These are phyloP conservation scores for Chymomyza fuscimana DNA, from an alignment of 2,888 invertebrate genomes.

Conservation along the genomic window DNA sequence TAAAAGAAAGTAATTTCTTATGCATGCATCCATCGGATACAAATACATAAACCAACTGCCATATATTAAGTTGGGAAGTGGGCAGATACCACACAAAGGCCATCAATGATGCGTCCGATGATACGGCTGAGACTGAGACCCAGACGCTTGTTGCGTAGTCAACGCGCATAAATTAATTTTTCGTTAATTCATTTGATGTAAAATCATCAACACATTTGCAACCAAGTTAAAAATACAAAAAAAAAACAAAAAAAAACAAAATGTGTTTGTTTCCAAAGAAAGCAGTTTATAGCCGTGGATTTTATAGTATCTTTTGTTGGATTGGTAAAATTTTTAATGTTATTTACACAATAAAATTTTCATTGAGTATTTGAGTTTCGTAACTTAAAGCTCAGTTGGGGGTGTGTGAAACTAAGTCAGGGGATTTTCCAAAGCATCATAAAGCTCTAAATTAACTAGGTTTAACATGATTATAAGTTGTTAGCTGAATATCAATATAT, in stretches of 20 bases:
- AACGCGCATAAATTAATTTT: conserved; percentile 55
- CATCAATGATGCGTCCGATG: neutral
- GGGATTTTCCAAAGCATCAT: neutral
- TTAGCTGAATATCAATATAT: neutral
- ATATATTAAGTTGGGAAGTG: conserved; percentile 18
- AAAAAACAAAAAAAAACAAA: conserved; percentile 19
- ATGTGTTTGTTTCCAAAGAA: conserved; percentile 57
- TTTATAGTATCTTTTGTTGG: conserved; percentile 1
- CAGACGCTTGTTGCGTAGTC: conserved; percentile 31
- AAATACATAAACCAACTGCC: neutral
- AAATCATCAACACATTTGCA: conserved; percentile 37
- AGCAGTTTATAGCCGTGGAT: conserved; percentile 42
- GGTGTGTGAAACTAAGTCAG: neutral
- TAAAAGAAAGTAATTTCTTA: conserved; percentile 63
- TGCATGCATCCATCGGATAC: conserved; percentile 25
- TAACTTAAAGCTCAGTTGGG: neutral
- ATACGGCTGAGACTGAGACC: neutral
- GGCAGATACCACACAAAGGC: conserved; percentile 8
- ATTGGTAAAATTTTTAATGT: conserved; percentile 14
- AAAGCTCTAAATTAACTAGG: neutral
- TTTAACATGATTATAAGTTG: neutral
- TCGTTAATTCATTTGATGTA: conserved; percentile 40
- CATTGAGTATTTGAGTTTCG: neutral
- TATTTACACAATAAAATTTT: conserved; percentile 41
- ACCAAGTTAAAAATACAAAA: conserved; percentile 26